Conservation (phyloP, 2,888 invertebrate species). For the Agrochola lychnidis region DNA sequence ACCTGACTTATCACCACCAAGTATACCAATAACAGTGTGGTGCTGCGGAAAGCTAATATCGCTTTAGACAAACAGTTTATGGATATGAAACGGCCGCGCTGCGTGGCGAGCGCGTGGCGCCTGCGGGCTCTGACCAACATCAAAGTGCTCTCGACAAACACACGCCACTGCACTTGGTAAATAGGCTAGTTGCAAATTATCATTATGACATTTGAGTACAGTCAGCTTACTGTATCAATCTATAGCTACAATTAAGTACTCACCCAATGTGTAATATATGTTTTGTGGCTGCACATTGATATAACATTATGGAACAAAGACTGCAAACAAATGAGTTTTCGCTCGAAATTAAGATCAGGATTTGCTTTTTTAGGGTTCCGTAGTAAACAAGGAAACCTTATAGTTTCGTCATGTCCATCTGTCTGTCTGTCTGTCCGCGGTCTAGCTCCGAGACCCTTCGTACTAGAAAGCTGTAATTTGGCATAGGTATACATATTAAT, state of each 20-base stretch:
- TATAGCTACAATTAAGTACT: background rate
- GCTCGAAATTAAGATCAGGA: too few species aligned
- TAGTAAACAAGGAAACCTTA: too few species aligned
- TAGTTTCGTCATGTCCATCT: too few species aligned
- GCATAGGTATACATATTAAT: too few species aligned
- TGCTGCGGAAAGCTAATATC: slow-evolving; percentile 79
- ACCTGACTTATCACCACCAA: slow-evolving; percentile 23
- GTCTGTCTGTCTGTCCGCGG: too few species aligned
- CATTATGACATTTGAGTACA: slow-evolving; percentile 33
- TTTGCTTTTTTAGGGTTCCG: too few species aligned
- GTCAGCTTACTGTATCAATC: background rate
- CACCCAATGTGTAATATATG: too few species aligned
- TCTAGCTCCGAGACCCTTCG: too few species aligned
- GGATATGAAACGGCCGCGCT: slow-evolving; percentile 69
- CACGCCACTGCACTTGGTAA: slow-evolving; percentile 63
- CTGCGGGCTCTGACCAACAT: slow-evolving; percentile 76
- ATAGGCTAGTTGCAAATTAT: slow-evolving; percentile 59
- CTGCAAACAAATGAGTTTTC: too few species aligned
- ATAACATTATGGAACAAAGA: background rate
- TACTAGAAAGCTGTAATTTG: too few species aligned
- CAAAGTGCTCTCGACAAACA: slow-evolving; percentile 78
- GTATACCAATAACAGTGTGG: slow-evolving; percentile 69
- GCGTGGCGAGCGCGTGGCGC: slow-evolving; percentile 70
- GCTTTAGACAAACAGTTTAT: slow-evolving; percentile 81
- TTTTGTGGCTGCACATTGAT: background rate